Percentiles rank a stretch among this genome's conserved stretches.
Conservation (phyloP, 2,797 vertebrate genomes). For the Cynopterus sphinx region DNA sequence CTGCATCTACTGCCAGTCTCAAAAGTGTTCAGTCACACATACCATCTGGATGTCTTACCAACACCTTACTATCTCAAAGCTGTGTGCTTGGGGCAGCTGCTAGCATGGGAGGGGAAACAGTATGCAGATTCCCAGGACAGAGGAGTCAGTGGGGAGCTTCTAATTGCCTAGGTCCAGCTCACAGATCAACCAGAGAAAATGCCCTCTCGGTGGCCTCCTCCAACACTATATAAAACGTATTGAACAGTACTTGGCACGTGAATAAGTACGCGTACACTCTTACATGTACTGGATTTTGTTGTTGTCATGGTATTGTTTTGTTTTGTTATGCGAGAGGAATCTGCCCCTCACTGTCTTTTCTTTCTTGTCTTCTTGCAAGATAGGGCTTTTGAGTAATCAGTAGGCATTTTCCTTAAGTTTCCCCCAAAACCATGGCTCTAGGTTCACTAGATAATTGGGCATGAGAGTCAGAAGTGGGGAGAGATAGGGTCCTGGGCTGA, state of each 20-base stretch:
- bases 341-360: neutral
- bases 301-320: neutral
- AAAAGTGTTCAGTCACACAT: neutral
- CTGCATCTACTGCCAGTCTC: neutral
- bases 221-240: neutral
- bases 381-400: neutral
- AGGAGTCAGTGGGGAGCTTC: neutral
- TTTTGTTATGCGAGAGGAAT: neutral
- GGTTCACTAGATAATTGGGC: neutral
- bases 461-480: neutral
- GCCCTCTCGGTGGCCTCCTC: neutral
- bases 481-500: neutral
- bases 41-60: neutral
- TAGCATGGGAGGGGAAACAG: neutral
- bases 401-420: neutral
- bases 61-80: neutral
- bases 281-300: neutral
- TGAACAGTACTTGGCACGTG: neutral
- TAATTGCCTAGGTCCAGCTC: neutral
- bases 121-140: neutral
- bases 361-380: neutral
- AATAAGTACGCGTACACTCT: neutral
- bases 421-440: neutral
- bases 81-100: neutral
- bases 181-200: neutral